Evolutionary conservation across 2,113 vertebrate genomes (phyloP).

Genomic region (Orcinus orca): DNA sequence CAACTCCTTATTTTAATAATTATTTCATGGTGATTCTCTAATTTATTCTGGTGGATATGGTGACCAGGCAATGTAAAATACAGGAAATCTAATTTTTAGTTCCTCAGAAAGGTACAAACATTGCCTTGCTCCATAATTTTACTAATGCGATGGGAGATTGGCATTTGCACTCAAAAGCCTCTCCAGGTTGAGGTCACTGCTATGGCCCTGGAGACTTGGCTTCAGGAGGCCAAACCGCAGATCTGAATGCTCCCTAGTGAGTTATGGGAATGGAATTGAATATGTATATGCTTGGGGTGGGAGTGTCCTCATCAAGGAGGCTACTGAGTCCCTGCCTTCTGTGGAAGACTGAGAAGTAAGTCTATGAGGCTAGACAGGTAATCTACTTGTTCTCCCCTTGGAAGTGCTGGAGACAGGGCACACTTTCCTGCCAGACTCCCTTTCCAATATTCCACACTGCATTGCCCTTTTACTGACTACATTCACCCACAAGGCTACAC

Average conservation of each 20-base stretch:
- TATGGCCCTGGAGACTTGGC: neutral
- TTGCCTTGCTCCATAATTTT: neutral
- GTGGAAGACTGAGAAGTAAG: neutral
- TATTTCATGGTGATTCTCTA: neutral
- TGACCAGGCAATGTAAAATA: neutral
- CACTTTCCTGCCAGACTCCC: neutral
- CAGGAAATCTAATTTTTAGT: neutral
- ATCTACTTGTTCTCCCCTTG: neutral
- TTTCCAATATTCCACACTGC: neutral
- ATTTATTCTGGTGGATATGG: neutral
- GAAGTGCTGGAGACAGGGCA: neutral
- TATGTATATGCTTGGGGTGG: neutral
- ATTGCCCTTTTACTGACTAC: neutral
- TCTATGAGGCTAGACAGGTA: neutral
- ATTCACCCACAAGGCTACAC: neutral
- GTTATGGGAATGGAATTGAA: neutral
- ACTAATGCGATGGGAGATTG: neutral
- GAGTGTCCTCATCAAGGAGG: neutral
- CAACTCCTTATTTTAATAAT: neutral
- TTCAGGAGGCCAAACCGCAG: neutral
- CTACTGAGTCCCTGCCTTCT: neutral
- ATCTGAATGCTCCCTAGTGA: neutral
- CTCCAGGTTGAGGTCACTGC: neutral
- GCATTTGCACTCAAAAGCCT: neutral
- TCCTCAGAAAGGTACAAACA: neutral